Base-by-base conservation (phyloP, 2,113 vertebrate genomes). In the Corythaixoides concolor region DNA sequence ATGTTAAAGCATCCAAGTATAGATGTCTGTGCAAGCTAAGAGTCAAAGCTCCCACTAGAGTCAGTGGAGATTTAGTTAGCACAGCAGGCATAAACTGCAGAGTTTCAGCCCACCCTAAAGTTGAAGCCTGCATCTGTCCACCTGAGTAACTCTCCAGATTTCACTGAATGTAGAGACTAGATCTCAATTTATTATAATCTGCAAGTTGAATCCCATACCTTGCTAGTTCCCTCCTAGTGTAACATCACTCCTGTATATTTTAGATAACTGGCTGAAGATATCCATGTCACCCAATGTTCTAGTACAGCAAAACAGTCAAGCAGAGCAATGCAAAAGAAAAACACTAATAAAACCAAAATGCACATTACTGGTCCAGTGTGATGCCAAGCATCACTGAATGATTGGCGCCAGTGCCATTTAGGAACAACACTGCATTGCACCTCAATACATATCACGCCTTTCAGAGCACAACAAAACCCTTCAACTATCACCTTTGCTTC, bases 1-100 rank as follows among this genome's bases (percentile, higher is more conserved):
- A 14, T 0, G 3, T 30, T 63, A 62, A 77, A 84, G 59, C 19
- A 80, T 7, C 6, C 0, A 1, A 41, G 32, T 1, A 9, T 11
- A 72, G 41, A 59, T n/a, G 15, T 17, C 67, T 37, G 22, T 8
- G 23, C 39, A 33, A 88, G 22, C 5, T 11, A 35, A 22, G 26
- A 90, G 20, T 33, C 66, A 63, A 85, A 88, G 32, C 37, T 88
- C 37, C 41, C 35, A 76, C 47, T 32, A 33, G 27, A 45, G 28
- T 32, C 64, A 66, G 16, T 24, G 19, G 52, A 72, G 32, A 90
- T 15, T 20, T 24, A 53, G 37, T 45, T 37, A 89, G 67, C 56
- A 67, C 10, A 37, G 56, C 11, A 15, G 49, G 22, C 15, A 53
- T 90, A 69, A 90, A 56, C 67, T 30, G 12, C 28, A 75, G 47